Evolutionary conservation across 2,113 vertebrate genomes (phyloP).

Genomic region (Ptyas mucosa): DNA sequence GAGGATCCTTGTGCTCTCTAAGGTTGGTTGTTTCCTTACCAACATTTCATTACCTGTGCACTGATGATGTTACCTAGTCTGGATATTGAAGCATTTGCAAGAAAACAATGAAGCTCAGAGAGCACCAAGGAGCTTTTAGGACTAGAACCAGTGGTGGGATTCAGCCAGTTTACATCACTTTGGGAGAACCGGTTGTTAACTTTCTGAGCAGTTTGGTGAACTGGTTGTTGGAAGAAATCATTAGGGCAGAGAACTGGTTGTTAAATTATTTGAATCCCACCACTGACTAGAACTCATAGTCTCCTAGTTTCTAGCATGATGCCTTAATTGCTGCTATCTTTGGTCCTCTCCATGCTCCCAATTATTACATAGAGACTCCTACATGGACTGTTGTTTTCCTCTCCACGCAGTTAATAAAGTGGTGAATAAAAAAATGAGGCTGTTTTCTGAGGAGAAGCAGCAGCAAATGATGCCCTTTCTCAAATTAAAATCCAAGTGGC

Average conservation of each 20-base stretch:
- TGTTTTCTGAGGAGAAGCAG: neutral
- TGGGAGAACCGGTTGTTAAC: too few relatives aligned
- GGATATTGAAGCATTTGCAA: neutral
- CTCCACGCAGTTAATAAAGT: neutral
- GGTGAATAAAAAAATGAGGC: neutral
- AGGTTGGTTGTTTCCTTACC: neutral
- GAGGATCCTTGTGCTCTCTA: neutral
- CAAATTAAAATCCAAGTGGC: neutral
- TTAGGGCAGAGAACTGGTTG: too few relatives aligned
- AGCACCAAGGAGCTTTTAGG: neutral
- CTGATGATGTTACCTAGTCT: neutral
- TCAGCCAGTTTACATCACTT: too few relatives aligned
- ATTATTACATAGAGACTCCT: neutral
- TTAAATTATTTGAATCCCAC: too few relatives aligned
- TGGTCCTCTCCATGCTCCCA: neutral
- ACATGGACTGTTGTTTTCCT: neutral
- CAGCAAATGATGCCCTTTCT: neutral
- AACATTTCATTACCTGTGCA: neutral
- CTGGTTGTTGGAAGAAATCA: too few relatives aligned
- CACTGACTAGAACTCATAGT: neutral
- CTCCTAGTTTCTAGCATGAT: neutral
- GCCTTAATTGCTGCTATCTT: neutral
- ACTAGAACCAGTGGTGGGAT: too few relatives aligned
- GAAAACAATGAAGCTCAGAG: neutral
- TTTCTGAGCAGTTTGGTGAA: too few relatives aligned